phyloP scores from a whole-genome alignment of 2,113 vertebrate species.

The Ciconia maguari region DNA sequence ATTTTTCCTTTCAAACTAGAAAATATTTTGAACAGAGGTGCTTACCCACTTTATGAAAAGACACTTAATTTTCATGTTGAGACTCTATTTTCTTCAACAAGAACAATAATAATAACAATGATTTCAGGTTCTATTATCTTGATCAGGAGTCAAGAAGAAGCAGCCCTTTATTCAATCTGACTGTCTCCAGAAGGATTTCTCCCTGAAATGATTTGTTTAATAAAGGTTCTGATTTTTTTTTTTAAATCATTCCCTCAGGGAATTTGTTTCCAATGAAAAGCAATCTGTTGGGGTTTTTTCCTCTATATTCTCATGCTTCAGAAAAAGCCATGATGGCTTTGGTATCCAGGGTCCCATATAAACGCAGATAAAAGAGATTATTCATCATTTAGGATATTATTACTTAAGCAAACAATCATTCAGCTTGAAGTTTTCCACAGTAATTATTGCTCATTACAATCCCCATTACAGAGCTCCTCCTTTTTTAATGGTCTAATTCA shows the following conservation, averaged over 20 bases:
- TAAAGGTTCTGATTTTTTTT: neutral
- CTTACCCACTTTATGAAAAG: neutral
- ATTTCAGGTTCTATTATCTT: neutral
- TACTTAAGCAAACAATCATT: neutral
- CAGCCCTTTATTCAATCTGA: neutral
- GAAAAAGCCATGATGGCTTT: neutral
- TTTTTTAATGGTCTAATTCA: neutral
- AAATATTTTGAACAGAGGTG: neutral
- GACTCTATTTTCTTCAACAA: neutral
- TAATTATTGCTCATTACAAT: neutral
- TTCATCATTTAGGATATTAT: neutral
- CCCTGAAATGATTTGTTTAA: neutral
- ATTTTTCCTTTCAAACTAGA: neutral
- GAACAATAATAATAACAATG: neutral
- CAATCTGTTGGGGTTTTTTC: neutral
- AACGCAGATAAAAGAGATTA: neutral
- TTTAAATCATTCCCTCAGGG: neutral
- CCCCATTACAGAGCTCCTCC: fast-evolving
- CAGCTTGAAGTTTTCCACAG: neutral
- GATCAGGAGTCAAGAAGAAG: neutral
- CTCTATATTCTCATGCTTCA: neutral
- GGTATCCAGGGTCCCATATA: neutral
- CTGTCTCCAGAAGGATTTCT: neutral
- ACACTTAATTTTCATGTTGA: neutral
- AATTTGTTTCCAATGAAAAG: neutral